Conservation (phyloP, 2,888 invertebrate species). For the Xestoiulus laeticollis region DNA sequence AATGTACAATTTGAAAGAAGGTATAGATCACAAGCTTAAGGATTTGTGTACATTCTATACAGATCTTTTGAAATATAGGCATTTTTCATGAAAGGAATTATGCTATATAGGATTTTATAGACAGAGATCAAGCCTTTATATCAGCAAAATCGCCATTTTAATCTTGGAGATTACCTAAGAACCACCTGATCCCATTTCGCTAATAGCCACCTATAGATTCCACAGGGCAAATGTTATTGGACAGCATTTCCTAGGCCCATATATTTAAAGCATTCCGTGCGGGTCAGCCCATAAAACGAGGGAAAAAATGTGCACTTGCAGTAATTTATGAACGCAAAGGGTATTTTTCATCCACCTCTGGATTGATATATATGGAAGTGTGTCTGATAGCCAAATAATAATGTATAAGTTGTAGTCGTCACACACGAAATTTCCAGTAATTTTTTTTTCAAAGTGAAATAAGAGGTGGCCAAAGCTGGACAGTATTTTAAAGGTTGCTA, state of each 20-base stretch:
- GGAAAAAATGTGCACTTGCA: neutral
- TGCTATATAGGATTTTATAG: too few relatives aligned
- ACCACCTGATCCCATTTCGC: slow-evolving; percentile 24
- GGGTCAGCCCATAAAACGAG: slow-evolving; percentile 19
- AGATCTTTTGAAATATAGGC: too few relatives aligned
- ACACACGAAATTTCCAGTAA: slow-evolving; percentile 9
- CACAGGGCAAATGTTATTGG: neutral
- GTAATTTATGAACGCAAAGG: neutral
- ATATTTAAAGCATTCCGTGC: neutral
- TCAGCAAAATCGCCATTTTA: neutral
- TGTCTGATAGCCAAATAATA: slow-evolving; percentile 9
- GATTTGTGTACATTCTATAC: too few relatives aligned
- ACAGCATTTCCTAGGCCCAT: neutral
- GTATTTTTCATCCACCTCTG: slow-evolving; percentile 35
- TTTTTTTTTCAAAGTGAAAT: neutral
- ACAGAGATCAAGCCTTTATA: neutral
- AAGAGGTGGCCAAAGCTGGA: neutral
- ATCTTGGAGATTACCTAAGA: neutral
- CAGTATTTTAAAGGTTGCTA: slow-evolving; percentile 21
- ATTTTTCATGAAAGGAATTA: too few relatives aligned
- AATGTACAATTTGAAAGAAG: too few relatives aligned
- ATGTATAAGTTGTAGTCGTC: slow-evolving; percentile 10
- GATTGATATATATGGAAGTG: slow-evolving; percentile 16
- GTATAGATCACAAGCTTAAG: too few relatives aligned
- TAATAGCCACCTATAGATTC: neutral